phyloP scores from a whole-genome alignment of 1,140 invertebrate species.

The Panonychus citri region DNA sequence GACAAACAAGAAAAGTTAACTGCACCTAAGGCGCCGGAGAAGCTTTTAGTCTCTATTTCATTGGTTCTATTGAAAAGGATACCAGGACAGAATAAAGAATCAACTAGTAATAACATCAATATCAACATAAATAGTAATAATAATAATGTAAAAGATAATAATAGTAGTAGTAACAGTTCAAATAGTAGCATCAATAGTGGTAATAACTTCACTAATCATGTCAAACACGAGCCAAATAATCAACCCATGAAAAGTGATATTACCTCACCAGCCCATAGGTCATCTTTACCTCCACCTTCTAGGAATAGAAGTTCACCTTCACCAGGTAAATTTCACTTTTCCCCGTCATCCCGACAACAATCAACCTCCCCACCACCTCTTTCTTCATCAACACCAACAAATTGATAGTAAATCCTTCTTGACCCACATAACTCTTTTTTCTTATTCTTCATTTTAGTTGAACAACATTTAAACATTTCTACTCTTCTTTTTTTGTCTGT shows the following conservation, averaged over 20 bases:
- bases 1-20: not conserved
- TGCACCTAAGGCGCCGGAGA: not conserved
- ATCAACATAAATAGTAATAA: not conserved
- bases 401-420: not conserved
- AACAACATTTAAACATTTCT: not conserved
- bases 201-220: not conserved
- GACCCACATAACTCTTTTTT: not conserved
- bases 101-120: not conserved
- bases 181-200: not conserved
- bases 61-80: constrained; percentile 1
- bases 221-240: not conserved
- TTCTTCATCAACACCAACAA: not conserved
- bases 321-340: not conserved
- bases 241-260: not conserved
- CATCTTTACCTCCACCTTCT: not conserved
- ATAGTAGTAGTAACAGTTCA: not conserved
- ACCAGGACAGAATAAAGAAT: not conserved
- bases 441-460: not conserved
- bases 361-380: not conserved
- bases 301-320: not conserved
- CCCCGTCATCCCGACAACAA: not conserved
- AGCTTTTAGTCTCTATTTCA: constrained; percentile 2
- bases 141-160: not conserved
- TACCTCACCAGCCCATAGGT: not conserved
- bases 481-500: not conserved